Conservation (phyloP, 2,888 invertebrate species). For the Temnothorax rugatulus region DNA sequence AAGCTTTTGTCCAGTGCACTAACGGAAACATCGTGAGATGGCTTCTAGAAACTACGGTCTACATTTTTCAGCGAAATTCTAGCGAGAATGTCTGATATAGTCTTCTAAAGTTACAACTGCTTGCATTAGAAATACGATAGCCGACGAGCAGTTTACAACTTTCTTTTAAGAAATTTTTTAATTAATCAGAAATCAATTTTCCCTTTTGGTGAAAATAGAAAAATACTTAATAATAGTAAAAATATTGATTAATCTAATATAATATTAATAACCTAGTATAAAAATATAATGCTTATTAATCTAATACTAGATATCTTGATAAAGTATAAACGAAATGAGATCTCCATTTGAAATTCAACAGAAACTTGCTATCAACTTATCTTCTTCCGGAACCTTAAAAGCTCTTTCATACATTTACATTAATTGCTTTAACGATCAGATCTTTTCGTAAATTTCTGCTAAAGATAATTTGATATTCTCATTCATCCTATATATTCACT, state of each 20-base stretch:
- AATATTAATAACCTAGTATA: no score
- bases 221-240: background rate
- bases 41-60: background rate
- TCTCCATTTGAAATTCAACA: slow-evolving; percentile 15
- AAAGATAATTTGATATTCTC: slow-evolving; percentile 7
- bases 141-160: background rate
- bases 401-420: slow-evolving; percentile 5
- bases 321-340: slow-evolving; percentile 13
- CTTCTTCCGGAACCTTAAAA: background rate
- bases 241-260: background rate
- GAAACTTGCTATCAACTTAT: background rate
- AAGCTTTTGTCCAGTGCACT: slow-evolving; percentile 53
- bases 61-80: slow-evolving; percentile 49
- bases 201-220: background rate
- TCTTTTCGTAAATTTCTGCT: slow-evolving; percentile 13
- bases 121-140: slow-evolving; percentile 4
- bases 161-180: background rate
- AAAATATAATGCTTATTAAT: background rate
- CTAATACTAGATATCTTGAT: background rate
- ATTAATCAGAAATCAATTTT: slow-evolving; percentile 4
- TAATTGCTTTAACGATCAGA: slow-evolving; percentile 15
- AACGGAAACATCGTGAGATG: slow-evolving; percentile 23
- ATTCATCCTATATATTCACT: slow-evolving; percentile 1
- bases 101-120: slow-evolving; percentile 21
- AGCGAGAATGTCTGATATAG: background rate